Evolutionary conservation across 2,888 invertebrate species (phyloP).

Genomic region (Epiblema foenella): DNA sequence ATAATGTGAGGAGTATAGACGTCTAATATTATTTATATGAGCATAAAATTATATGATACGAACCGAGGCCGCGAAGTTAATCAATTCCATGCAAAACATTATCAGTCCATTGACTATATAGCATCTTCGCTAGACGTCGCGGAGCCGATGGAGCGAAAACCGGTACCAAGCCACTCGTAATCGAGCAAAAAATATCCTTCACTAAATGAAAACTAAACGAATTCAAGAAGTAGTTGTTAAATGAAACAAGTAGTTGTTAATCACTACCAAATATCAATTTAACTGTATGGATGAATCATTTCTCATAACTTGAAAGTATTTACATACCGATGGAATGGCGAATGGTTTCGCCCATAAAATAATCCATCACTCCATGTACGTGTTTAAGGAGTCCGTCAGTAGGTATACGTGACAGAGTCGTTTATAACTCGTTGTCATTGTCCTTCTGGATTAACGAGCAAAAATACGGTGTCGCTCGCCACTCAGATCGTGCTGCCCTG

Average conservation of each 20-base stretch:
- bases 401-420: conserved; percentile 58
- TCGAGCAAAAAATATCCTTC: conserved; percentile 60
- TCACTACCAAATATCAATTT: background rate
- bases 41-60: conserved; percentile 53
- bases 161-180: conserved; percentile 68
- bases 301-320: conserved; percentile 1
- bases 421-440: conserved; percentile 56
- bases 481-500: conserved; percentile 53
- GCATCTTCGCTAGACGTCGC: conserved; percentile 71
- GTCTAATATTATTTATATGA: conserved; percentile 48
- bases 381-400: conserved; percentile 53
- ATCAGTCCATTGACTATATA: conserved; percentile 69
- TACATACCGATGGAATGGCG: background rate
- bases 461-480: conserved; percentile 52
- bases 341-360: conserved; percentile 21
- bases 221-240: background rate
- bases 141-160: conserved; percentile 76
- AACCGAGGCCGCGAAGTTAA: conserved; percentile 60
- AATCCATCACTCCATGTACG: conserved; percentile 55
- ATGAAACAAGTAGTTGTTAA: background rate
- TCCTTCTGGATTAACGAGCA: conserved; percentile 57
- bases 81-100: conserved; percentile 68
- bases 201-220: background rate
- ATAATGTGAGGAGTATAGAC: conserved; percentile 6
- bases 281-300: background rate